phyloP scores from a whole-genome alignment of 2,888 invertebrate genomes.

The Anagyrus pseudococci region DNA sequence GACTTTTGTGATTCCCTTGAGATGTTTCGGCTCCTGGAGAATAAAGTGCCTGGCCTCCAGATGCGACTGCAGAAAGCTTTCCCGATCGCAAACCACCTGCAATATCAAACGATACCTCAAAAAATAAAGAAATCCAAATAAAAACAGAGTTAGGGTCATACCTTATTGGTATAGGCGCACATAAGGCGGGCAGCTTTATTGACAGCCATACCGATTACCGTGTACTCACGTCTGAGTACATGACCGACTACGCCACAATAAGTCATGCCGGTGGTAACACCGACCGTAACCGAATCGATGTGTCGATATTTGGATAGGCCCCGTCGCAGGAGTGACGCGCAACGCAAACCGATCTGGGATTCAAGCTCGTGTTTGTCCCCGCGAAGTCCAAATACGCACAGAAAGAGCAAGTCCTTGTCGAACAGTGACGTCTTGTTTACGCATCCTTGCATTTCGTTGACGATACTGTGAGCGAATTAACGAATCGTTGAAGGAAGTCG shows the following conservation, averaged over 20 bases:
- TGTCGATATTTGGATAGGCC: slow-evolving; percentile 61
- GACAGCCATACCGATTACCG: slow-evolving; percentile 75
- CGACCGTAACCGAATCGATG: slow-evolving; percentile 68
- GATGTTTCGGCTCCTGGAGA: slow-evolving; percentile 64
- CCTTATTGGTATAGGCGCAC: slow-evolving; percentile 68
- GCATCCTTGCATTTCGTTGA: slow-evolving; percentile 66
- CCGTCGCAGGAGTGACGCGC: slow-evolving; percentile 67
- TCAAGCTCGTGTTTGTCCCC: slow-evolving; percentile 76
- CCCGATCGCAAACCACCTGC: slow-evolving; percentile 67
- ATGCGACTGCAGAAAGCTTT: slow-evolving; percentile 72
- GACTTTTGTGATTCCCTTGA: slow-evolving; percentile 70
- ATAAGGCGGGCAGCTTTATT: slow-evolving; percentile 77
- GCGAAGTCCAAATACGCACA: slow-evolving; percentile 76
- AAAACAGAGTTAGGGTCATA: slow-evolving; percentile 47
- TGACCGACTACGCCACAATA: slow-evolving; percentile 81
- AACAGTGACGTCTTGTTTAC: slow-evolving; percentile 74
- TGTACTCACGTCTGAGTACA: slow-evolving; percentile 74
- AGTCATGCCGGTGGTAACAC: slow-evolving; percentile 73
- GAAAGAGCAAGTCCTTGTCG: slow-evolving; percentile 77
- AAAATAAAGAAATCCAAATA: no score
- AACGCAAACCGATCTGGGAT: slow-evolving; percentile 71
- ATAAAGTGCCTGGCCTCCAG: slow-evolving; percentile 68
- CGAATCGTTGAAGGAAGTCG: background rate
- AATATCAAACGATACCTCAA: background rate
- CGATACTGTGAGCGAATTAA: slow-evolving; percentile 58